phyloP scores from a whole-genome alignment of 2,888 invertebrate genomes.

The Callinectes sapidus region DNA sequence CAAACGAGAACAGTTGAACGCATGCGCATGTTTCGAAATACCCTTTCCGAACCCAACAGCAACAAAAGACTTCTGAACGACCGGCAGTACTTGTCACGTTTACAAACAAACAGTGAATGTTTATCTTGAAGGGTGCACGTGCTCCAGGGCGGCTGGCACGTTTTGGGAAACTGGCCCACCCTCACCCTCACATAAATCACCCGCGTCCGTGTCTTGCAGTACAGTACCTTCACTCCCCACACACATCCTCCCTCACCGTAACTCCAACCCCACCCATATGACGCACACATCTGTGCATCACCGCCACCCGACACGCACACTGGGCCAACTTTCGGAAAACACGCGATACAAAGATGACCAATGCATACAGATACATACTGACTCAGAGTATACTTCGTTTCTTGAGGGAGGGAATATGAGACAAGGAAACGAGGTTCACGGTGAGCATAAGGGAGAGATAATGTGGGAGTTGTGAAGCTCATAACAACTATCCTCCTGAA shows the following conservation, averaged over 20 bases:
- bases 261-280: background rate
- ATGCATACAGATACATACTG: background rate
- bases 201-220: background rate
- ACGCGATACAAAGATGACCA: too few species aligned
- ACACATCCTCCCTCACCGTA: background rate
- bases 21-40: background rate
- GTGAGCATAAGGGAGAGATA: too few species aligned
- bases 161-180: background rate
- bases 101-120: constrained; percentile 2
- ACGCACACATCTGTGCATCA: background rate
- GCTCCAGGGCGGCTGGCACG: background rate
- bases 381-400: background rate
- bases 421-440: too few species aligned
- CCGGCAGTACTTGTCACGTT: background rate
- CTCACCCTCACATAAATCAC: background rate
- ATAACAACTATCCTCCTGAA: too few species aligned
- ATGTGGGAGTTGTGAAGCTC: too few species aligned
- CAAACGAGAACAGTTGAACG: background rate
- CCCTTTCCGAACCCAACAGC: background rate
- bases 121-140: constrained; percentile 5
- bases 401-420: background rate
- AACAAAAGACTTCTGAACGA: background rate
- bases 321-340: background rate
- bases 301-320: background rate
- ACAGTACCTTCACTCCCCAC: background rate